These are phyloP conservation scores for Macroglossus sobrinus DNA, from an alignment of 2,113 vertebrate species.

Conservation along the genomic window DNA sequence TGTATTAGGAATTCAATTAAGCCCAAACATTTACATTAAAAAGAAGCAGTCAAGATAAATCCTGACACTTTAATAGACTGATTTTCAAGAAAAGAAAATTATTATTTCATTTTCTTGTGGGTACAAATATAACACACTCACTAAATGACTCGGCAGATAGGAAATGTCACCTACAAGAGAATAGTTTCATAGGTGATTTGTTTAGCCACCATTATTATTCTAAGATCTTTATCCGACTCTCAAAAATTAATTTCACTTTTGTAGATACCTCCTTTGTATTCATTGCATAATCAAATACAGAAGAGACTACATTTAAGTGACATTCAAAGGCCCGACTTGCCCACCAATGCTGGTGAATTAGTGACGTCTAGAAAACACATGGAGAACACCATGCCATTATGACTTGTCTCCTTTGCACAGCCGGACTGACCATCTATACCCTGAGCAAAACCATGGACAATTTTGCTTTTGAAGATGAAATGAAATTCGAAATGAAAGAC, in stretches of 20 bases:
- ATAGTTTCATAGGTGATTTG: constrained; percentile 71
- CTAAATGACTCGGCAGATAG: constrained; percentile 61
- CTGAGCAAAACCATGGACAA: neutral
- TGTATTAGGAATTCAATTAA: constrained; percentile 78
- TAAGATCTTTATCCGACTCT: constrained; percentile 59
- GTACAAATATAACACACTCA: constrained; percentile 72
- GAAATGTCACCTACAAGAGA: constrained; percentile 61
- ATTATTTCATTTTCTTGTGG: constrained; percentile 76
- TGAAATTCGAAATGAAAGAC: neutral
- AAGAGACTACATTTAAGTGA: constrained; percentile 46
- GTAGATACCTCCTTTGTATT: constrained; percentile 49
- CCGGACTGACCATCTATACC: neutral
- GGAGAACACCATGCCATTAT: neutral
- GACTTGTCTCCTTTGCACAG: neutral
- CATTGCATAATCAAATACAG: neutral
- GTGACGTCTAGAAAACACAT: neutral
- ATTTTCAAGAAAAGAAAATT: constrained; percentile 49
- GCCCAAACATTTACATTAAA: constrained; percentile 71
- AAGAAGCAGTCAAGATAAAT: constrained; percentile 78
- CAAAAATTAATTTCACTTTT: constrained; percentile 62
- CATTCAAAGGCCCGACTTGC: constrained; percentile 14
- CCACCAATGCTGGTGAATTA: constrained; percentile 21
- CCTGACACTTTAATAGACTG: constrained; percentile 74
- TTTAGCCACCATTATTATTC: constrained; percentile 61
- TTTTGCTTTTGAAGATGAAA: constrained; percentile 19